Percentiles rank a stretch among this genome's conserved stretches.
Evolutionary conservation across 2,888 invertebrate genomes (phyloP).

Genomic region (Limenitis camilla): DNA sequence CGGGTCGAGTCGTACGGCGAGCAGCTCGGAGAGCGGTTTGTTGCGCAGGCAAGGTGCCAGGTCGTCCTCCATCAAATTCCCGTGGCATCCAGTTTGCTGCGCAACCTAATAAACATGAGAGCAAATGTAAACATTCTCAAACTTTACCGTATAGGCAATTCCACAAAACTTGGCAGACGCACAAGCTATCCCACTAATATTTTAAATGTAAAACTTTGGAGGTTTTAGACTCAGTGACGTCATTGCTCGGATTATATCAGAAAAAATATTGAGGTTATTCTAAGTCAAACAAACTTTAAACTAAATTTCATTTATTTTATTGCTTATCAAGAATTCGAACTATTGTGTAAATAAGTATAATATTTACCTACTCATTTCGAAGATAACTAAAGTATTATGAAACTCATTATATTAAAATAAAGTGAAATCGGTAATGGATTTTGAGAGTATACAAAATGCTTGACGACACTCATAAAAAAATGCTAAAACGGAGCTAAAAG

Average conservation of each 20-base stretch:
- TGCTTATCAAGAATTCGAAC: too few relatives aligned
- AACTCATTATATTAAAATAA: not conserved
- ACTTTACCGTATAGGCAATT: conserved; percentile 8
- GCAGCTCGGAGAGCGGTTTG: conserved; percentile 82
- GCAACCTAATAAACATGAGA: conserved; percentile 74
- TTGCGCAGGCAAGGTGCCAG: conserved; percentile 88
- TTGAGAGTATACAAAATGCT: not conserved
- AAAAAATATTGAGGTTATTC: not conserved
- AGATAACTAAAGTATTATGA: too few relatives aligned
- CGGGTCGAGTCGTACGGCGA: conserved; percentile 83
- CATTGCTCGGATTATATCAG: not conserved
- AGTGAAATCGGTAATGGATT: not conserved
- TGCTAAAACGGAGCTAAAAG: not conserved
- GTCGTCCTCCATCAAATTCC: conserved; percentile 86
- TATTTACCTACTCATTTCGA: too few relatives aligned
- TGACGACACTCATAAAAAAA: too few relatives aligned
- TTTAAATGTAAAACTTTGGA: conserved; percentile 4
- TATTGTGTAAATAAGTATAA: too few relatives aligned
- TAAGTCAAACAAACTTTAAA: not conserved
- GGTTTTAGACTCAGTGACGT: not conserved
- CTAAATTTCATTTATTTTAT: too few relatives aligned
- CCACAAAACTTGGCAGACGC: conserved; percentile 1
- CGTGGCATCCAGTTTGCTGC: conserved; percentile 88
- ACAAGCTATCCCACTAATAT: conserved; percentile 1
- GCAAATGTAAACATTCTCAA: conserved; percentile 10